Conservation (phyloP, 1,140 invertebrate species). For the Homalodisca vitripennis region DNA sequence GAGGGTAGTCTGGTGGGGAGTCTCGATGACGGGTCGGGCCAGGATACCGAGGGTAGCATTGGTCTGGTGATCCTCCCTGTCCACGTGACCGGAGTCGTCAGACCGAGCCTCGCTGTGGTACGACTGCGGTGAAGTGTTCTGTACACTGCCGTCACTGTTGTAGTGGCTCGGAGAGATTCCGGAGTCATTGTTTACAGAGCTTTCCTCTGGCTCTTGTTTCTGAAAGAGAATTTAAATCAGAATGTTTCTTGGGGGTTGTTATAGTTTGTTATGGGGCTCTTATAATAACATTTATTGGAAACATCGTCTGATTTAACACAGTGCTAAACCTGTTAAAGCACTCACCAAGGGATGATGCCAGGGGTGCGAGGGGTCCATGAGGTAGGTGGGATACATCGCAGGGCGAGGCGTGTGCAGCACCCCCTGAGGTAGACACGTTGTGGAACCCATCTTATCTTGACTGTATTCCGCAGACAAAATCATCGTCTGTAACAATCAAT, state of each 20-base stretch:
- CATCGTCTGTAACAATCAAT: conserved; percentile 6
- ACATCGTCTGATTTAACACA: no score
- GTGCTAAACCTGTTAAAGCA: no score
- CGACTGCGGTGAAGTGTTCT: conserved; percentile 23
- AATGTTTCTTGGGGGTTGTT: no score
- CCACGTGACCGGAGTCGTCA: conserved; percentile 18
- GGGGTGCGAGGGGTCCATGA: conserved; percentile 6
- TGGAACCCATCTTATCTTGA: conserved; percentile 4
- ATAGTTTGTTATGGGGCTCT: no score
- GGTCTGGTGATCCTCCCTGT: conserved; percentile 1
- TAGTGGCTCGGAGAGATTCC: conserved; percentile 11
- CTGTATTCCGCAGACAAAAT: conserved; percentile 18
- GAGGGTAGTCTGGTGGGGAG: background rate
- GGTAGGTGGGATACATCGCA: conserved; percentile 4
- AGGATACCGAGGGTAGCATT: conserved; percentile 17
- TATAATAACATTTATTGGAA: no score
- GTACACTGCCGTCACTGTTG: conserved; percentile 10
- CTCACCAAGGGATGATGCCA: background rate
- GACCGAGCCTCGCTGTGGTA: background rate
- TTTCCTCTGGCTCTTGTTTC: conserved; percentile 24
- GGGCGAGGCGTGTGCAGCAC: background rate
- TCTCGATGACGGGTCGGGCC: conserved; percentile 2
- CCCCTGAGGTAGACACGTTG: background rate
- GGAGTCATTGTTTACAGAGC: conserved; percentile 16
- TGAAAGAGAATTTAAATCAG: conserved; percentile 23